Evolutionary conservation across 2,797 vertebrate genomes (phyloP).

Genomic region (Gymnothorax reevesii): DNA sequence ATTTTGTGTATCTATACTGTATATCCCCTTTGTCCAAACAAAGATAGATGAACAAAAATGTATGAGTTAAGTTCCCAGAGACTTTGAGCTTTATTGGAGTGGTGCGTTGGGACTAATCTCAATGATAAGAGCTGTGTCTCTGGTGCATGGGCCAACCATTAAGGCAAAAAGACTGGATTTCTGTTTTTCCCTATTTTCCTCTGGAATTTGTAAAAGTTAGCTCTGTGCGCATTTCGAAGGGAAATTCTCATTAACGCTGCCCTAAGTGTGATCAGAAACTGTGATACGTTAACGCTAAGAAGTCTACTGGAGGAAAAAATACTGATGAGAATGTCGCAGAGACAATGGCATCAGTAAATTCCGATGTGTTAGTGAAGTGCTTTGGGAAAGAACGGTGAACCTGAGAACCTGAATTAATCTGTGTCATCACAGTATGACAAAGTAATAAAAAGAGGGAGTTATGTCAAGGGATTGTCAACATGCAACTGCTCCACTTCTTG

Average conservation of each 20-base stretch:
- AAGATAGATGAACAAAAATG: too few relatives aligned
- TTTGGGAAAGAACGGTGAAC: neutral
- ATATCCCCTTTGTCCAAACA: too few relatives aligned
- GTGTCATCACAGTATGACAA: neutral
- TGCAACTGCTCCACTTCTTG: too few relatives aligned
- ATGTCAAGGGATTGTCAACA: neutral
- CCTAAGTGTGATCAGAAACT: neutral
- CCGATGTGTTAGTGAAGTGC: neutral
- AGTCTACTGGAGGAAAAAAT: neutral
- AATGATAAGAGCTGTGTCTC: neutral
- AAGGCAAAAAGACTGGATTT: neutral
- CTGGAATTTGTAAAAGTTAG: slow-evolving; percentile 8
- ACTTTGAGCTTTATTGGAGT: neutral
- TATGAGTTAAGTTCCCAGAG: too few relatives aligned
- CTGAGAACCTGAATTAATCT: neutral
- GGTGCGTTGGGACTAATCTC: neutral
- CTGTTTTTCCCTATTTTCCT: neutral
- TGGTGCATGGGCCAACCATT: neutral
- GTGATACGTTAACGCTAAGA: neutral
- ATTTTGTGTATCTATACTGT: too few relatives aligned
- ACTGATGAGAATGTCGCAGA: neutral
- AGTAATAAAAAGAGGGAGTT: neutral
- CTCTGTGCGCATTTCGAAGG: neutral
- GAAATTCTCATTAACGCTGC: neutral
- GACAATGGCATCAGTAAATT: neutral